Evolutionary conservation across 2,113 vertebrate species (phyloP).

Genomic region (Myanophis thanlyinensis): DNA sequence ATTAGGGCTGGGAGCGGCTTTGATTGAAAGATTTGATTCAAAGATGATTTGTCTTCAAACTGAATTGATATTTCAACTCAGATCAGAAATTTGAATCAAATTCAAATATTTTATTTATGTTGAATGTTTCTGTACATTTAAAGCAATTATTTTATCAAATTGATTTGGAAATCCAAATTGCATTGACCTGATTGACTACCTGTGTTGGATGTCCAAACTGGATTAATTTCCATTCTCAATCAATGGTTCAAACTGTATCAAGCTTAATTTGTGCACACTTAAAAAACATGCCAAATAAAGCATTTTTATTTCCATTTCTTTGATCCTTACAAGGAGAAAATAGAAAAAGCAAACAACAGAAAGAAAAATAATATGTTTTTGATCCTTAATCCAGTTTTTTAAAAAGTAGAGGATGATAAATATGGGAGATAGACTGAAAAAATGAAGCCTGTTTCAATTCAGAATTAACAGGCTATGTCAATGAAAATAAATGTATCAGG

Average conservation of each 20-base stretch:
- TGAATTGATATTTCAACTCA: neutral
- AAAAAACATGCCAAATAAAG: neutral
- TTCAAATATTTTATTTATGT: neutral
- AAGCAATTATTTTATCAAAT: neutral
- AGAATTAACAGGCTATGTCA: neutral
- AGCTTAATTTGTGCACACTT: neutral
- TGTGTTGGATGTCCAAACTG: neutral
- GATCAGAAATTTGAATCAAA: neutral
- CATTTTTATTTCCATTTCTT: neutral
- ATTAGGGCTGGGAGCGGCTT: neutral
- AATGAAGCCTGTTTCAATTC: neutral
- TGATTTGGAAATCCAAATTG: neutral
- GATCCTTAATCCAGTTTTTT: neutral
- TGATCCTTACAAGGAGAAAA: neutral
- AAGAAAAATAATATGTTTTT: neutral
- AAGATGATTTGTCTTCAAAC: neutral
- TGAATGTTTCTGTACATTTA: neutral
- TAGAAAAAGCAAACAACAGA: neutral
- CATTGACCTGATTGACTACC: neutral
- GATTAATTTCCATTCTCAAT: neutral
- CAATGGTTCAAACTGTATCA: neutral
- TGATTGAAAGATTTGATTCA: neutral
- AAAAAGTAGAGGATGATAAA: neutral
- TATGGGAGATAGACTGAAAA: neutral
- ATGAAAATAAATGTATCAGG: neutral